These are phyloP conservation scores for Anolis apletophallus DNA, from an alignment of 2,797 vertebrate species.

Conservation along the genomic window DNA sequence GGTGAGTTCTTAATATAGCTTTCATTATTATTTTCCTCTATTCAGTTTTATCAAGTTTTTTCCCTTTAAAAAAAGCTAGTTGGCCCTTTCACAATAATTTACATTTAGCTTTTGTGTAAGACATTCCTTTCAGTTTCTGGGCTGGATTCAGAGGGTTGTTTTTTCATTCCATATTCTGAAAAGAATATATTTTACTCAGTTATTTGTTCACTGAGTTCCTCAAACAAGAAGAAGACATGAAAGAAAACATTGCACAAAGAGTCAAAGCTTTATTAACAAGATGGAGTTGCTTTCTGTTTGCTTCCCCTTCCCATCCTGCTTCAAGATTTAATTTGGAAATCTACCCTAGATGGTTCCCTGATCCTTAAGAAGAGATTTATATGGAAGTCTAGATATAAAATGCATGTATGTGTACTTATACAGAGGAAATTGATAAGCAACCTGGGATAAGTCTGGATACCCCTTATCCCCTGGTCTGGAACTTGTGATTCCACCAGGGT, in stretches of 20 bases:
- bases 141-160: not conserved
- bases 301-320: too few species aligned
- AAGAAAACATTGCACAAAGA: not conserved
- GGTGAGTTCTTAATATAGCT: not conserved
- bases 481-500: not conserved
- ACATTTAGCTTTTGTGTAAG: not conserved
- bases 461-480: not conserved
- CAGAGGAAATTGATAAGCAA: not conserved
- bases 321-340: too few species aligned
- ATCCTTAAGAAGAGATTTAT: too few species aligned
- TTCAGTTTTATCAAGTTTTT: not conserved
- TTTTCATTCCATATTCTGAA: not conserved
- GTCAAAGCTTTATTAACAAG: not conserved
- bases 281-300: not conserved
- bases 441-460: not conserved
- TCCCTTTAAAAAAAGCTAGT: not conserved
- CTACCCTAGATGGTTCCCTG: too few species aligned
- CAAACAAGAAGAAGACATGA: not conserved
- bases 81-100: not conserved
- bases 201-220: not conserved
- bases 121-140: slow-evolving; percentile 4
- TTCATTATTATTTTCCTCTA: not conserved
- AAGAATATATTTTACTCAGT: not conserved
- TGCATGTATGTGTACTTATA: too few species aligned
- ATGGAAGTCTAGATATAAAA: too few species aligned